phyloP scores from a whole-genome alignment of 2,888 invertebrate genomes.

The Tanypteryx hageni region DNA sequence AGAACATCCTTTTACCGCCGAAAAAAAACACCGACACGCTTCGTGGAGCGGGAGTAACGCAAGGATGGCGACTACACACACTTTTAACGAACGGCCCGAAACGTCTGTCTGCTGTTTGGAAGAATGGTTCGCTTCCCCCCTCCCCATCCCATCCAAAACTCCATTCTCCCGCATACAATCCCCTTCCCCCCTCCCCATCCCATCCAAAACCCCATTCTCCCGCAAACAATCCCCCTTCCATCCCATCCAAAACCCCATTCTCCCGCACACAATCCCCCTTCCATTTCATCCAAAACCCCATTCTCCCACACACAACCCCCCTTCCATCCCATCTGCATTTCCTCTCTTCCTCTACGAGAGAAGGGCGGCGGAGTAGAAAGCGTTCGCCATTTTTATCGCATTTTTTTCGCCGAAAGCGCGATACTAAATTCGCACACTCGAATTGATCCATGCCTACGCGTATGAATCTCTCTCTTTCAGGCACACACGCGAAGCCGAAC shows the following conservation, averaged over 20 bases:
- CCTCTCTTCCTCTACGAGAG: not conserved
- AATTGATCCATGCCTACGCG: not conserved
- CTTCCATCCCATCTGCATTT: conserved; percentile 20
- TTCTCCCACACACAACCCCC: not conserved
- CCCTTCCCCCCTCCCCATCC: not conserved
- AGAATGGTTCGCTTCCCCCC: not conserved
- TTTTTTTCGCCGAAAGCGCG: not conserved
- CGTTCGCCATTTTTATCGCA: not conserved
- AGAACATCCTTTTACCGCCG: not conserved
- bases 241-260: not conserved
- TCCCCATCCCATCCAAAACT: too few relatives aligned
- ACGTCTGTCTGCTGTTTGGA: conserved; percentile 19
- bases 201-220: not conserved
- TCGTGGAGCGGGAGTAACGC: not conserved
- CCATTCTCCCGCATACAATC: too few relatives aligned
- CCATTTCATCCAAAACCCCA: too few relatives aligned
- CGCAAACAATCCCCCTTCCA: not conserved
- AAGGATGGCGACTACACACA: not conserved
- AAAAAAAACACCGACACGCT: not conserved
- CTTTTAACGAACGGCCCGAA: conserved; percentile 3
- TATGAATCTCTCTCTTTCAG: too few relatives aligned
- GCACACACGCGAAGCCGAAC: too few relatives aligned
- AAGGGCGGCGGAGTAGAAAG: not conserved
- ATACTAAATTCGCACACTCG: not conserved
- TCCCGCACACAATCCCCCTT: too few relatives aligned